These are phyloP conservation scores for Onchidella celtica DNA, from an alignment of 2,888 invertebrate species.

Conservation along the genomic window DNA sequence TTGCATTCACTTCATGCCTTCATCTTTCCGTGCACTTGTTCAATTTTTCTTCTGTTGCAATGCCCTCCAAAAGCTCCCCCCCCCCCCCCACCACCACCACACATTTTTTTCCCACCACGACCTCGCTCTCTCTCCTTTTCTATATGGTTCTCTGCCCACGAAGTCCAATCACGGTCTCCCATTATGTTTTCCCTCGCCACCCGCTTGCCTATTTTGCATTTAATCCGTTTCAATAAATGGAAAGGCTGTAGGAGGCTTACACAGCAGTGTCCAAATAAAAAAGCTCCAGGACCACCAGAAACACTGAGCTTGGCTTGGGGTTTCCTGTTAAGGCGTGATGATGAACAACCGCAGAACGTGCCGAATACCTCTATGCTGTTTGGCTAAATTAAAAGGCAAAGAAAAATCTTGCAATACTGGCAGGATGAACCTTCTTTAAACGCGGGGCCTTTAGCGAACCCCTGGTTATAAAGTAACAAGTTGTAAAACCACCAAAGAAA, in stretches of 20 bases:
- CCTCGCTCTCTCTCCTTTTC: conserved; percentile 13
- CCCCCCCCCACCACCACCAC: not conserved
- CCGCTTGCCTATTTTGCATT: not conserved
- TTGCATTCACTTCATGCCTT: not conserved
- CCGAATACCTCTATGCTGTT: too few relatives aligned
- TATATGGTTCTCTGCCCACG: not conserved
- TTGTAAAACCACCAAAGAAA: too few relatives aligned
- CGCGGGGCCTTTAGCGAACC: too few relatives aligned
- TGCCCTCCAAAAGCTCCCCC: not conserved
- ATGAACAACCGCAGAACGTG: too few relatives aligned
- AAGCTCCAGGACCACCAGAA: too few relatives aligned
- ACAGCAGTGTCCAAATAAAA: not conserved
- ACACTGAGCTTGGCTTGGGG: too few relatives aligned
- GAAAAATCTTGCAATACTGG: too few relatives aligned
- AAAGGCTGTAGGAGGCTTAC: not conserved
- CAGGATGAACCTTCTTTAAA: too few relatives aligned
- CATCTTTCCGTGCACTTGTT: not conserved
- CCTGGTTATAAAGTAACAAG: too few relatives aligned
- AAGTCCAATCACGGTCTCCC: not conserved
- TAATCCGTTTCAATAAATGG: not conserved
- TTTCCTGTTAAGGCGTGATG: too few relatives aligned
- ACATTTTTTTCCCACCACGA: not conserved
- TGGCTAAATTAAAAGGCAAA: too few relatives aligned
- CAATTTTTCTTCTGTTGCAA: not conserved
- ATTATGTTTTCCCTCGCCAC: not conserved